Evolutionary conservation across 2,888 invertebrate species (phyloP), one percentile per base, ranked within the genome.

Genomic region (Synanthedon myopaeformis): DNA sequence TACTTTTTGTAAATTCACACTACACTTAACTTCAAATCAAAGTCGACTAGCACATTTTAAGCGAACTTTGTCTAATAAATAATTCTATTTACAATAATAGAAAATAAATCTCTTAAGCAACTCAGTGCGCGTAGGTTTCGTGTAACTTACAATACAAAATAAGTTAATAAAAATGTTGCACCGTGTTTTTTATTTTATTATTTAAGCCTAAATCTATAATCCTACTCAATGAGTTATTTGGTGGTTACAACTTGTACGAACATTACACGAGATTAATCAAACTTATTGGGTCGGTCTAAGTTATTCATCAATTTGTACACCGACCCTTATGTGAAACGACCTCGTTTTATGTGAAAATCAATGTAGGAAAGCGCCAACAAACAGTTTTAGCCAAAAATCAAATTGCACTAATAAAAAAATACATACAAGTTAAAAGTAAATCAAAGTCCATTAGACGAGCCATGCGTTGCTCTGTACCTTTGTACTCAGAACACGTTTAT

Each of bases 211-310:
- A 50, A 17, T 50, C 6, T n/a, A 10, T 19, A 17, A 68, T 63
- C 65, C 74, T 80, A 78, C 72, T 75, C 69, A 79, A 74, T 72
- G 72, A 76, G 76, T 79, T 79, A 81, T 84, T 85, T 85, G 86
- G 86, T 86, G 86, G 85, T 85, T 83, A 85, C 58, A 66, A 72
- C 72, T 86, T 85, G 85, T 85, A 85, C 84, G 81, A 74, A 69
- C 67, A 67, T 75, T 83, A 83, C 66, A 80, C 79, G 81, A 84
- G 82, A 82, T 82, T 79, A 35, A 35, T 35, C 13, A 79, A 71
- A 69, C 68, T 67, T 70, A 66, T 57, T 0, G 35, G 35, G 8
- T 35, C 35, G 35, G 35, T 10, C 35, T 6, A 35, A 35, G 10
- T 35, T 10, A 35, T 35, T 35, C 10, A 56, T 51, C 51, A 56